Evolutionary conservation across 1,140 invertebrate species (phyloP).

Genomic region (Pectinophora gossypiella): DNA sequence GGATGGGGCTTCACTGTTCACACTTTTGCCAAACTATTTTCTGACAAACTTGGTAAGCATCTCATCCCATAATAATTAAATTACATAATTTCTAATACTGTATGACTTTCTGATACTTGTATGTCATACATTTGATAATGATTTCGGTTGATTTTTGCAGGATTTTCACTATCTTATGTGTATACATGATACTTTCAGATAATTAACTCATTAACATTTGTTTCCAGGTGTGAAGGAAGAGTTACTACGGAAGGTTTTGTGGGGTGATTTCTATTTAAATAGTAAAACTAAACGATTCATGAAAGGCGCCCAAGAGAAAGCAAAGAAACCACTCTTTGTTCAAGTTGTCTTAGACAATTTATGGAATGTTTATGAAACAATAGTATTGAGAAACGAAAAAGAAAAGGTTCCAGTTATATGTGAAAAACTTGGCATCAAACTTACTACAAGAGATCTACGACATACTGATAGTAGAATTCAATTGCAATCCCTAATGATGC

Average conservation of each 20-base stretch:
- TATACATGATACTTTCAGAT: too few species aligned
- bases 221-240: conserved; percentile 74
- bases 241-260: conserved; percentile 87
- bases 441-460: conserved; percentile 85
- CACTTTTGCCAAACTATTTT: conserved; percentile 93
- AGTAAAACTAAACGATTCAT: conserved; percentile 90
- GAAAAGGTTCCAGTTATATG: conserved; percentile 88
- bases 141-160: too few species aligned
- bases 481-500: conserved; percentile 87
- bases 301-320: conserved; percentile 95
- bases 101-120: too few species aligned
- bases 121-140: too few species aligned
- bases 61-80: too few species aligned
- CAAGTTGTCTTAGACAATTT: conserved; percentile 96
- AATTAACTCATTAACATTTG: too few species aligned
- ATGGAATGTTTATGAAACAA: conserved; percentile 93
- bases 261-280: conserved; percentile 97
- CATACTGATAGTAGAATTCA: conserved; percentile 86
- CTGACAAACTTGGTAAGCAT: conserved; percentile 83
- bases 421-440: conserved; percentile 87
- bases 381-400: conserved; percentile 87
- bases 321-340: conserved; percentile 97
- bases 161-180: too few species aligned
- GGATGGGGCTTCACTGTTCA: conserved; percentile 96
- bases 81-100: too few species aligned